Conservation (phyloP, 2,113 vertebrate species). For the Cardinalis cardinalis region DNA sequence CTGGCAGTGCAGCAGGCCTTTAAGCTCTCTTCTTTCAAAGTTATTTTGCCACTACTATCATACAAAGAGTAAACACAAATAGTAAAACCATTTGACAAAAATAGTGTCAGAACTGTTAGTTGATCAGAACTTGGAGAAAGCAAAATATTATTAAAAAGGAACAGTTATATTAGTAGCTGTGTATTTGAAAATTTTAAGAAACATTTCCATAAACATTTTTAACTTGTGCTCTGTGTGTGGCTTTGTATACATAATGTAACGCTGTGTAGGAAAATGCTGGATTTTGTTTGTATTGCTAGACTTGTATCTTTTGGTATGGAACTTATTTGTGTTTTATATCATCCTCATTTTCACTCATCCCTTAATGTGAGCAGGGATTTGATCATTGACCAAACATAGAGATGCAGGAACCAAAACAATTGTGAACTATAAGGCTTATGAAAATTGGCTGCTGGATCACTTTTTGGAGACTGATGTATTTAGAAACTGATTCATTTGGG, state of each 20-base stretch:
- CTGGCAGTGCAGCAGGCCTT: neutral
- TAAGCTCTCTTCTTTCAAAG: neutral
- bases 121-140: neutral
- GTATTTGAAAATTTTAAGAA: neutral
- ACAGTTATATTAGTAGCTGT: fast-evolving
- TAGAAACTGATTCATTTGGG: neutral
- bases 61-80: neutral
- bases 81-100: neutral
- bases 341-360: neutral
- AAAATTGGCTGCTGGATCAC: neutral
- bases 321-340: neutral
- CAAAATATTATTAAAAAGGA: neutral
- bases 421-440: neutral
- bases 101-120: neutral
- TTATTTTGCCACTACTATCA: neutral
- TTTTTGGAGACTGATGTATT: neutral
- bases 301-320: neutral
- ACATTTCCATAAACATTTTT: neutral
- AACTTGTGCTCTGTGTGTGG: neutral
- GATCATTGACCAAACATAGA: fast-evolving
- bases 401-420: neutral
- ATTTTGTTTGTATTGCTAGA: neutral
- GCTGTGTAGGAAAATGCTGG: neutral
- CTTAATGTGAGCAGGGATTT: neutral
- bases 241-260: neutral